A percentile compares a stretch with the other conserved stretches of the same genome.
Evolutionary conservation across 2,888 invertebrate species (phyloP).

Genomic region (Acanthosoma haemorrhoidale): DNA sequence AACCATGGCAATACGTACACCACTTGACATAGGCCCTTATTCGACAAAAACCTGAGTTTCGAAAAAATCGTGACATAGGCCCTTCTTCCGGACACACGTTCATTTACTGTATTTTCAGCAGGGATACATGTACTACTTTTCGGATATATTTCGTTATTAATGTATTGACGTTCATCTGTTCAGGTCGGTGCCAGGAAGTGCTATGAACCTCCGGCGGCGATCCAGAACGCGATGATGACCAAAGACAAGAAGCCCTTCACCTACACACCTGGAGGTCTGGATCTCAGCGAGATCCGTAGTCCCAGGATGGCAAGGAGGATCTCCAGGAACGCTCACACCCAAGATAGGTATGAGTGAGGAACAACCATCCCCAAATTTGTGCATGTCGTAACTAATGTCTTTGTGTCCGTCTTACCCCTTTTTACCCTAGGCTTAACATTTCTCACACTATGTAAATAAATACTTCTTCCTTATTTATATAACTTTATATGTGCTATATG

Average conservation of each 20-base stretch:
- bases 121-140: no score
- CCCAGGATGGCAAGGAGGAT: conserved; percentile 81
- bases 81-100: no score
- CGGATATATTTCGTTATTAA: no score
- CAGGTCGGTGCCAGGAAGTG: conserved; percentile 40
- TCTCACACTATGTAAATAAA: background rate
- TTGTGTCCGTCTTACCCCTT: background rate
- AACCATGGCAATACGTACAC: no score
- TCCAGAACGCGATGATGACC: conserved; percentile 90
- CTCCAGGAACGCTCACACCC: conserved; percentile 52
- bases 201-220: conserved; percentile 75
- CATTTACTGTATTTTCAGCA: no score
- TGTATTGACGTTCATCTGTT: no score
- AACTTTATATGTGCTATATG: background rate
- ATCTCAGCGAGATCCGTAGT: conserved; percentile 82
- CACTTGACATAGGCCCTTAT: no score
- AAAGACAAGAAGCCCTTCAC: conserved; percentile 95
- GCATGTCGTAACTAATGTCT: conserved; percentile 1
- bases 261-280: conserved; percentile 90
- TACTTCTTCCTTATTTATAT: conserved; percentile 7
- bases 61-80: no score
- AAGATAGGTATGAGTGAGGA: conserved; percentile 38
- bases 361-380: background rate
- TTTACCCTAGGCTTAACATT: background rate
- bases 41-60: no score